Evolutionary conservation across 2,797 vertebrate genomes (phyloP), one percentile per base, ranked within the genome.

Genomic region (Gymnocypris eckloni): DNA sequence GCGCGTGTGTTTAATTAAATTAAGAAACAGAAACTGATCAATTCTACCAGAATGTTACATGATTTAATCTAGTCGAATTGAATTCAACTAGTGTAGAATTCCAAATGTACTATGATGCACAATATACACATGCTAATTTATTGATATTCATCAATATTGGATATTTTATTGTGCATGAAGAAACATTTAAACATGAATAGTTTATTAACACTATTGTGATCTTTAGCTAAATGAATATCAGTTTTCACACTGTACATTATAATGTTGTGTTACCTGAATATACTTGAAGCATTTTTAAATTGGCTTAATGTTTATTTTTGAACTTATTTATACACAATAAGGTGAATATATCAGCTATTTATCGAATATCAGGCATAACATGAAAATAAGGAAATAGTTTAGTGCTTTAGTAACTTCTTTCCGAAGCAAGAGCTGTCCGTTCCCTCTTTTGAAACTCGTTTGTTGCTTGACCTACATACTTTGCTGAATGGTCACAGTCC

Each of bases 401-500:
- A 70, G 20, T 22, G 11, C 59, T 28, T 33, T 20, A 67, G 45
- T n/a, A 28, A 28, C 4, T 64, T 18, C 54, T 67, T 28, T 48
- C 43, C 16, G 33, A 64, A 39, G 6, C 2, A 81, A 33, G 45
- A 75, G 8, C 72, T 50, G 16, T 8, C 72, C 15, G 18, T 67
- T 67, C 33, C 16, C 64, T 39, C 12, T 66, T 81, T 69, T 80
- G 28, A 61, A 50, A 52, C 64, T 33, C 22, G 15, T 81, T 41
- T 88, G 22, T 71, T 72, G 77, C 66, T 70, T 86, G 87, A 84
- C 85, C 69, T 84, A 84, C 20, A 83, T 87, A 59, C 50, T 81
- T n/a, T 9, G 39, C 22, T 20, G 79, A 72, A 77, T 77, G 50
- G 22, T 52, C 76, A 75, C 20, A 52, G 13, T 81, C 37, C 59